Conservation (phyloP, 1,140 invertebrate genomes). For the Hyposmocoma kahamanoa region DNA sequence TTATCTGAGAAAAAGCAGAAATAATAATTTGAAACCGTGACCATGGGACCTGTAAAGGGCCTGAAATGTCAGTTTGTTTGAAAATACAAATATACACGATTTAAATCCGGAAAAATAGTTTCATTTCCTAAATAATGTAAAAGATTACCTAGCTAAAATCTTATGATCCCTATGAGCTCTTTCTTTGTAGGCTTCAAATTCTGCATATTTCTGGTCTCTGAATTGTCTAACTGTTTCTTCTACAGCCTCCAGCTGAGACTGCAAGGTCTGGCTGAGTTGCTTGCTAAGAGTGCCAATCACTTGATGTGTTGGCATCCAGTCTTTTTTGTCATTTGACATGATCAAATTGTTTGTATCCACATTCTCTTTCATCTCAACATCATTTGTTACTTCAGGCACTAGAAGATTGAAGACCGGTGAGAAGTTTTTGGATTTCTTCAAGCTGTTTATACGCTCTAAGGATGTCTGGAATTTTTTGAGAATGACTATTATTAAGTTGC, state of each 20-base stretch:
- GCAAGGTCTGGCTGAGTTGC: constrained; percentile 53
- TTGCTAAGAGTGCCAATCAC: constrained; percentile 54
- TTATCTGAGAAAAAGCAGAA: no score
- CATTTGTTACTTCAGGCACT: constrained; percentile 54
- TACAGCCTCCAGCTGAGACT: constrained; percentile 55
- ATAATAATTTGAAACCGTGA: no score
- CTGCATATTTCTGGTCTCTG: constrained; percentile 67
- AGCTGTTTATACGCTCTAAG: constrained; percentile 43
- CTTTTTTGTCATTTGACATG: constrained; percentile 37
- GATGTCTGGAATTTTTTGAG: no score
- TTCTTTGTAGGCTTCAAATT: constrained; percentile 66
- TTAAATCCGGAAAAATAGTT: no score
- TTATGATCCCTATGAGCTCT: constrained; percentile 67
- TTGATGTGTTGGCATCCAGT: constrained; percentile 33
- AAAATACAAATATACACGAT: no score
- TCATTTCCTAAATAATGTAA: no score
- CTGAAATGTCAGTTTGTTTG: no score
- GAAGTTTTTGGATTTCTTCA: constrained; percentile 58
- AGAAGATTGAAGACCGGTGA: constrained; percentile 65
- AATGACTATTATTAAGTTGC: no score
- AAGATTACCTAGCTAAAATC: constrained; percentile 63
- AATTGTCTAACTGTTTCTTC: constrained; percentile 67
- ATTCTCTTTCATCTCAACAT: constrained; percentile 64
- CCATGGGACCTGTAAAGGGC: no score
- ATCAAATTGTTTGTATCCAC: constrained; percentile 56